Evolutionary conservation across 2,113 vertebrate genomes (phyloP), one percentile per base, ranked within the genome.

Genomic region (Nibea albiflora): DNA sequence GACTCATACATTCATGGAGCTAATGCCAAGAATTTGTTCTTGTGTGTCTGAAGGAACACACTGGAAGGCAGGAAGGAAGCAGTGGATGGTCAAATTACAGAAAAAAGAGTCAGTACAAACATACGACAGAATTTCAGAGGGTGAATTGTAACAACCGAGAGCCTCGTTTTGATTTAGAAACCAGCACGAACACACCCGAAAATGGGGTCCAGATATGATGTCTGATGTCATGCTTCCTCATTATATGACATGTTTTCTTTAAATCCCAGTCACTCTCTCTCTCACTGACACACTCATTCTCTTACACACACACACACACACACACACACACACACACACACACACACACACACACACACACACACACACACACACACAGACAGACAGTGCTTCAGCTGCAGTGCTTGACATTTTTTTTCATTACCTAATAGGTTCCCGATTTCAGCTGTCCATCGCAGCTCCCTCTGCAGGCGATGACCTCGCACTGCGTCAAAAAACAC

Each of bases 51-150:
- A 63, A 63, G 39, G 24, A 76, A 26, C 20, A 49, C 11, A 42
- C n/a, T 62, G 73, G 60, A 80, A 73, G 70, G 76, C 83, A 85
- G 75, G 82, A 77, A 85, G 78, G 75, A 81, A 78, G 68, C 16
- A 56, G 61, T 35, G 19, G 22, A 62, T 5, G 35, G 61, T 78
- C 39, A 78, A 50, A 61, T 80, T 39, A 73, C 31, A 69, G 8
- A 57, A 57, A 76, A 56, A 78, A 76, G 35, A 39, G 46, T 4
- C 44, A 24, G 57, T 63, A 71, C 44, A 81, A 86, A 78, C 35
- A 76, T 46, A 50, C 8, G 11, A 20, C 53, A 69, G n/a, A 64
- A 71, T 56, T 9, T 19, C 72, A 64, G 20, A 9, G 56, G 44
- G n/a, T 15, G 8, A 31, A 31, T 14, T 53, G 6, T 19, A 12